Conservation (phyloP, 2,888 invertebrate species). For the Caenorhabditis sp. region DNA sequence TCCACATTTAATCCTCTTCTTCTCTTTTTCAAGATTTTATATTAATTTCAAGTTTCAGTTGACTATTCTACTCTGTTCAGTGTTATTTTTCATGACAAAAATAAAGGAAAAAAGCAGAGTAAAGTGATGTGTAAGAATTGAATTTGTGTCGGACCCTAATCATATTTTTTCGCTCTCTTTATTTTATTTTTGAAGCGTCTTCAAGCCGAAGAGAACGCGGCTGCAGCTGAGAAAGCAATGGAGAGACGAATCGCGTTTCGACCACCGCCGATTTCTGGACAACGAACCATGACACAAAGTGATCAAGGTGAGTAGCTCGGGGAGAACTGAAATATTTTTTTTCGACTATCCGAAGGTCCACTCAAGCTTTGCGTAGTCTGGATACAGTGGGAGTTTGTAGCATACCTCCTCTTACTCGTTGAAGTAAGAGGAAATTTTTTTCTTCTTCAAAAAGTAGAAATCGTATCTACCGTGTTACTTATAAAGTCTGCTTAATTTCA, state of each 20-base stretch:
- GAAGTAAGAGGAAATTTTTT: too few species aligned
- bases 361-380: too few species aligned
- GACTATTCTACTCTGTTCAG: too few species aligned
- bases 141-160: conserved; percentile 1
- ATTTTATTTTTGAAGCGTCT: conserved; percentile 22
- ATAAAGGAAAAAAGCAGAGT: neutral
- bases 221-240: conserved; percentile 29
- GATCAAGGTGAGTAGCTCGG: neutral
- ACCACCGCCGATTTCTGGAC: conserved; percentile 28
- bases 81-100: too few species aligned
- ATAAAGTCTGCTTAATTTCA: too few species aligned
- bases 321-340: too few species aligned
- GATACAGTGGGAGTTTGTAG: too few species aligned
- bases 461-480: too few species aligned
- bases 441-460: too few species aligned
- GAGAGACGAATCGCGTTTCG: conserved; percentile 33
- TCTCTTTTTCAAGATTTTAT: neutral
- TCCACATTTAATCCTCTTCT: neutral
- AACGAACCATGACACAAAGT: conserved; percentile 2
- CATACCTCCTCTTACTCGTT: too few species aligned
- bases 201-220: conserved; percentile 41
- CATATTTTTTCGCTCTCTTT: neutral
- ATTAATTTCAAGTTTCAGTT: neutral
- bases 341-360: too few species aligned
- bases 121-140: conserved; percentile 1